Conservation (phyloP, 2,113 vertebrate species). For the Tichodroma muraria region DNA sequence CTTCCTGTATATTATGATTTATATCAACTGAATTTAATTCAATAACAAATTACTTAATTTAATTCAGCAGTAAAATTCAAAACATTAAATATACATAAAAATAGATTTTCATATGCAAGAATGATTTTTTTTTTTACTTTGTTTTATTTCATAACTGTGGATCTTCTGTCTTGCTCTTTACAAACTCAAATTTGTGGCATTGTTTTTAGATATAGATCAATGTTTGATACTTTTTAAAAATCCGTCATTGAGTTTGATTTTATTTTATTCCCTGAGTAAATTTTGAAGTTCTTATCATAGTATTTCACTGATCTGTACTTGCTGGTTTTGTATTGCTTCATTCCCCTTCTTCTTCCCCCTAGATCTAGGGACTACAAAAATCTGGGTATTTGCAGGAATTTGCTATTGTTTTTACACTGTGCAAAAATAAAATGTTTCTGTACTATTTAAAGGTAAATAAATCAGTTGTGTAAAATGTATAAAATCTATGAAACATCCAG, state of each 20-base stretch:
- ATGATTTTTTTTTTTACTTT: neutral
- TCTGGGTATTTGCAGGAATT: neutral
- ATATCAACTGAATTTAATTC: neutral
- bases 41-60: neutral
- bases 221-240: neutral
- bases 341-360: neutral
- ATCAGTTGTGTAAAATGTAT: slow-evolving; percentile 2
- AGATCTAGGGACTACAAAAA: neutral
- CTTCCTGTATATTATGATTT: neutral
- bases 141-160: neutral
- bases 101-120: neutral
- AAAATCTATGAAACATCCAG: slow-evolving; percentile 6
- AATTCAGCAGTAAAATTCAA: neutral
- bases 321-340: neutral
- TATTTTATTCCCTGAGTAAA: neutral
- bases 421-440: neutral
- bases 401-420: neutral
- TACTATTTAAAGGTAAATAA: slow-evolving; percentile 2
- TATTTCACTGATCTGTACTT: neutral
- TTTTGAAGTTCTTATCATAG: neutral
- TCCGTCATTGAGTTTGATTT: neutral
- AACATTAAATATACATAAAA: neutral
- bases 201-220: neutral
- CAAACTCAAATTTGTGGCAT: neutral
- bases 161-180: neutral